phyloP scores from a whole-genome alignment of 2,888 invertebrate genomes.

The Folsomia candida region DNA sequence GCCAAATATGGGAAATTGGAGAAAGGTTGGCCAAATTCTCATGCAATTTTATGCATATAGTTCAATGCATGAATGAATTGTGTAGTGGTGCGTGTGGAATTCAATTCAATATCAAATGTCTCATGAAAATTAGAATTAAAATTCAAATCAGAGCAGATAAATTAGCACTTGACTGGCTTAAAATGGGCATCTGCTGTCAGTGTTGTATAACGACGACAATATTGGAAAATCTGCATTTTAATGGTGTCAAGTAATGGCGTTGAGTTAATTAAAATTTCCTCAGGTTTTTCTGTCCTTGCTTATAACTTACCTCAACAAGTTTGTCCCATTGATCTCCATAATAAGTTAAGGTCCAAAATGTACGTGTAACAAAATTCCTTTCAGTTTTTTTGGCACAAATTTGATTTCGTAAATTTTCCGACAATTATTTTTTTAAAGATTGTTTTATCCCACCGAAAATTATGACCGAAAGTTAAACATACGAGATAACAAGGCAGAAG shows the following conservation, averaged over 20 bases:
- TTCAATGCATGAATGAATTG: neutral
- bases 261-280: neutral
- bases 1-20: conserved; percentile 6
- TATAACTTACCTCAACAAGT: neutral
- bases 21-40: conserved; percentile 11
- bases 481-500: too few species aligned
- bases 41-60: neutral
- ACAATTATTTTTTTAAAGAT: too few species aligned
- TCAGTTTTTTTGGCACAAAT: too few species aligned
- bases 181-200: neutral
- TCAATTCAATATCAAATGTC: neutral
- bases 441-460: too few species aligned
- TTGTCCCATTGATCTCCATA: neutral
- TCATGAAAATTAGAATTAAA: neutral
- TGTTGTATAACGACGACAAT: neutral
- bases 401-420: too few species aligned
- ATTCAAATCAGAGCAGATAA: neutral
- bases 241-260: neutral
- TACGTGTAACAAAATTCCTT: too few species aligned
- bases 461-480: too few species aligned
- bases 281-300: neutral
- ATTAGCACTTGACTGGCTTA: neutral
- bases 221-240: neutral
- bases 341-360: too few species aligned
- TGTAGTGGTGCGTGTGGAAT: neutral